Evolutionary conservation across 2,797 vertebrate species (phyloP).

Genomic region (Nyctibius grandis): DNA sequence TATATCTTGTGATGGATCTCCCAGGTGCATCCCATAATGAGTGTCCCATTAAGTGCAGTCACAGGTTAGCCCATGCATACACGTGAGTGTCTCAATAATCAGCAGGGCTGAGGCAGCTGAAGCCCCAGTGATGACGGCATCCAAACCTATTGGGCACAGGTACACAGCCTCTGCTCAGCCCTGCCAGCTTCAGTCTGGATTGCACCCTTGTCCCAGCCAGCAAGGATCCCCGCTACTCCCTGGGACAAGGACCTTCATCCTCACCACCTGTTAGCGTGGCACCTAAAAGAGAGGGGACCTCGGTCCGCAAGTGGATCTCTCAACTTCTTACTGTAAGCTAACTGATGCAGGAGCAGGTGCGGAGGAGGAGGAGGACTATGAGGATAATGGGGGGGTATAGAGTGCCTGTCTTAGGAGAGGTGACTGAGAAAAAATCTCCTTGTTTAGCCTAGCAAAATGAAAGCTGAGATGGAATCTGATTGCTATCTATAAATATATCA

Average conservation of each 20-base stretch:
- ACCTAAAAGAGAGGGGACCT: background rate
- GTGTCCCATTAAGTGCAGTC: background rate
- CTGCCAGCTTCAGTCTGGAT: background rate
- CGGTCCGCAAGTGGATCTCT: background rate
- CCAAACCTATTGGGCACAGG: background rate
- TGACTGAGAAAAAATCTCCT: background rate
- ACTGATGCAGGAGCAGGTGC: background rate
- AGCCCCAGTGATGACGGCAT: background rate
- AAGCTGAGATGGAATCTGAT: constrained; percentile 5
- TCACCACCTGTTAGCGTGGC: accelerated
- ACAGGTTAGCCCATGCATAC: background rate
- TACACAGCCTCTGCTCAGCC: background rate
- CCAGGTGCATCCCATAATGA: background rate
- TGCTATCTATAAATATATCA: constrained; percentile 15
- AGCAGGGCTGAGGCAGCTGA: background rate
- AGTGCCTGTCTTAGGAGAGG: background rate
- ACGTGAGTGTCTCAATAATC: accelerated
- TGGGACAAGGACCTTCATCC: background rate
- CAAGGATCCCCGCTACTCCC: accelerated
- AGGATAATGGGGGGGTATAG: background rate
- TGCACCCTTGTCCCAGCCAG: background rate
- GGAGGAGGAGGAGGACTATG: background rate
- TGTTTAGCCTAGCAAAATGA: background rate
- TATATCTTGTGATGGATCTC: background rate
- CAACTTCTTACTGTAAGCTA: accelerated